Evolutionary conservation across 2,797 vertebrate species (phyloP).

Genomic region (Chaetophractus vellerosus): DNA sequence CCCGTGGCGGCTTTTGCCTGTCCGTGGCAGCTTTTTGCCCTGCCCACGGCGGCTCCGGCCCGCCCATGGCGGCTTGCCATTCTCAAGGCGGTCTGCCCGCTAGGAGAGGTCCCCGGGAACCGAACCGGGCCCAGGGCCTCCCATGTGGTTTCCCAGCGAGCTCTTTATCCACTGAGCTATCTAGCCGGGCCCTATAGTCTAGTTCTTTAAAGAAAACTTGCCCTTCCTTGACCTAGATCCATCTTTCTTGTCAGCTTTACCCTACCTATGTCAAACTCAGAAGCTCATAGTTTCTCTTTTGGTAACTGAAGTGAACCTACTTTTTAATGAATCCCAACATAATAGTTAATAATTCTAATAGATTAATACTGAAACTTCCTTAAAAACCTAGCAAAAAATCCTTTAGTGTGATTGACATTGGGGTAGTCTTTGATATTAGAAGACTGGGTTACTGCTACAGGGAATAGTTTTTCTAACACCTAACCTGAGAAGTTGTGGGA

Average conservation of each 20-base stretch:
- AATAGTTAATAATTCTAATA: slow-evolving; percentile 3
- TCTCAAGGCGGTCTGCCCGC: too few relatives aligned
- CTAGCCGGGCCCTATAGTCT: too few relatives aligned
- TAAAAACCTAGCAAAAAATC: slow-evolving; percentile 7
- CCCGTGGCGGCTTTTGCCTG: too few relatives aligned
- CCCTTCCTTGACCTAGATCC: background rate
- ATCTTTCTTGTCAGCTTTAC: background rate
- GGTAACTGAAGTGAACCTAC: background rate
- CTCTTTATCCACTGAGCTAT: too few relatives aligned
- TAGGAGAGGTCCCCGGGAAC: too few relatives aligned
- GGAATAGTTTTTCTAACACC: slow-evolving; percentile 27
- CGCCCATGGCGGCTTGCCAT: too few relatives aligned
- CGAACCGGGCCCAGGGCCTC: too few relatives aligned
- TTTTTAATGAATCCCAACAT: slow-evolving; percentile 43
- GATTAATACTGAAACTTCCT: slow-evolving; percentile 52
- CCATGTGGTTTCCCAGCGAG: too few relatives aligned
- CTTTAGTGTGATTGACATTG: background rate
- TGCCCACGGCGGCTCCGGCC: too few relatives aligned
- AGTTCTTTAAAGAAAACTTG: background rate
- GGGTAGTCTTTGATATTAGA: slow-evolving; percentile 10
- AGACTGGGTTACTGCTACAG: background rate
- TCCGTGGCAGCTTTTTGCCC: too few relatives aligned
- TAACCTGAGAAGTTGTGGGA: background rate
- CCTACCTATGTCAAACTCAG: background rate
- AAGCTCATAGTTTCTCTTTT: slow-evolving; percentile 11